phyloP scores from a whole-genome alignment of 2,113 vertebrate species.

The Oceanites oceanicus region DNA sequence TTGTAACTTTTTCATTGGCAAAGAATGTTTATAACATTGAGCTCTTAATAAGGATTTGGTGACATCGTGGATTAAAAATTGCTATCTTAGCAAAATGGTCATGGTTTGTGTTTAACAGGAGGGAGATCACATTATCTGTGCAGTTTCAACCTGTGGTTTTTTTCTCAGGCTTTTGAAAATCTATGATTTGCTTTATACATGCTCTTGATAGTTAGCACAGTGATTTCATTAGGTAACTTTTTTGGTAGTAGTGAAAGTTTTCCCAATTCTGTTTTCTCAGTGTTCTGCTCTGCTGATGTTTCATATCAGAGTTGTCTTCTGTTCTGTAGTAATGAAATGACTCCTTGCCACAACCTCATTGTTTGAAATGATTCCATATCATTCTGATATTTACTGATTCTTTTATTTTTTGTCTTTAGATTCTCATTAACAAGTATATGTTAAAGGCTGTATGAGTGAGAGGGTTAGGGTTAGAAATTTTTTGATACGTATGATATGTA shows the following conservation, averaged over 20 bases:
- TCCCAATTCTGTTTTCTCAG: not conserved
- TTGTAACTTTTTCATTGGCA: not conserved
- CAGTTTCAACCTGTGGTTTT: not conserved
- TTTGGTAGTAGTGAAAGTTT: not conserved
- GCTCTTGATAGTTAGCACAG: not conserved
- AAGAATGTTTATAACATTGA: not conserved
- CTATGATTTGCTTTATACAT: not conserved
- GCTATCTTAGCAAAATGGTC: not conserved
- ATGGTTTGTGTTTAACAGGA: not conserved
- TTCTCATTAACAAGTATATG: not conserved
- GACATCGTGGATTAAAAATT: not conserved
- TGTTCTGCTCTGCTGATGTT: not conserved
- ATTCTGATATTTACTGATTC: not conserved
- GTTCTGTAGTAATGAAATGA: not conserved
- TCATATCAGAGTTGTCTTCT: not conserved
- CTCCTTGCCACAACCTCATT: not conserved
- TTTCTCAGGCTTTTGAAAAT: not conserved
- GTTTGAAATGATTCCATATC: not conserved
- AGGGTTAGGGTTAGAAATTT: not conserved
- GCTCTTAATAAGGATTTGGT: not conserved
- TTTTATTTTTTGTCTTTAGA: not conserved
- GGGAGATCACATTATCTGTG: not conserved
- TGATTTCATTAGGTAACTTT: not conserved
- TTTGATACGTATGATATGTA: not conserved
- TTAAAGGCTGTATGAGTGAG: not conserved